Base-by-base conservation (phyloP, 1,140 invertebrate genomes). In the Tribolium castaneum region DNA sequence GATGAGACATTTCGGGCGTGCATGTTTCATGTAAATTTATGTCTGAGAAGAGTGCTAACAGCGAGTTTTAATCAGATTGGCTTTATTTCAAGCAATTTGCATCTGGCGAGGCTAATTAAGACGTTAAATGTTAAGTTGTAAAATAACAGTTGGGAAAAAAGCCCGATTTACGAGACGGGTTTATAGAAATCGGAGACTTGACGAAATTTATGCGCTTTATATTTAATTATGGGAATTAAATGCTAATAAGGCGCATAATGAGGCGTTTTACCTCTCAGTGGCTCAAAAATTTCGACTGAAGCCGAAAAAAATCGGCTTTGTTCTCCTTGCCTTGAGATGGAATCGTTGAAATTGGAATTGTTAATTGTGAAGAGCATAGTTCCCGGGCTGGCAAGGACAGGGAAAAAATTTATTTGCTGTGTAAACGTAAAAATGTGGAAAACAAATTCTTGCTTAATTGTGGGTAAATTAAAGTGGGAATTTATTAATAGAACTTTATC, bases 221-320 rank as follows among this genome's bases (percentile, higher is more conserved):
- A 66, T 66, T 59, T 66, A 66, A 66, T 66, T 66, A 66, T 66
- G 59, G 59, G 59, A 66, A 66, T 66, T 66, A 14, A 35, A 66
- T 66, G 59, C 59, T 66, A 66, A 66, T 66, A 3, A n/a, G 30
- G n/a, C 25, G 14, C 10, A 19, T 59, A 59, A 59, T 59, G 39
- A 45, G 39, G 39, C 39, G 7, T 30, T 30, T 30, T 30, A 30
- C 25, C 6, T 30, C 25, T 30, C 16, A 19, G 16, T 19, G 16
- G 16, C 16, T 30, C 25, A 30, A 30, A 30, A 30, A 30, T 30
- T 30, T 19, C 16, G 16, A 19, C 16, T 19, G 16, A 19, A 19
- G 16, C 16, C 16, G 16, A 1, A 1, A 1, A 30, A 30, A 30
- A 30, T 30, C 25, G 25, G 25, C 25, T 30, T 30, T 30, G 25